Conservation (phyloP, 2,888 invertebrate species). For the Patella depressa region DNA sequence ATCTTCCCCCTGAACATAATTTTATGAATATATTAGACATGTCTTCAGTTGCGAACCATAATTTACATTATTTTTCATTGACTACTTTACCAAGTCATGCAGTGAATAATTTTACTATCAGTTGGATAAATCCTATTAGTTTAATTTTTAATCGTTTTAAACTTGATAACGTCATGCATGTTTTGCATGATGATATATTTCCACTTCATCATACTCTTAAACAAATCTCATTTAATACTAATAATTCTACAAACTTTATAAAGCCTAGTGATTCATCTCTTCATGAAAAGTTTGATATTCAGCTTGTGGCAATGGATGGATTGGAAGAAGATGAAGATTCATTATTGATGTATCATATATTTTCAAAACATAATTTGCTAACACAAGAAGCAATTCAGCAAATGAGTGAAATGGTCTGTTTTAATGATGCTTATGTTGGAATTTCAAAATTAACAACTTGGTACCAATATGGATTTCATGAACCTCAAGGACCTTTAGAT, state of each 20-base stretch:
- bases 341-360: slow-evolving; percentile 65
- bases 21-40: slow-evolving; percentile 56
- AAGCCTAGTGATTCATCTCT: not conserved
- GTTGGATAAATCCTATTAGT: slow-evolving; percentile 44
- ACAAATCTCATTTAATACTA: slow-evolving; percentile 40
- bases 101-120: slow-evolving; percentile 42
- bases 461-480: slow-evolving; percentile 74
- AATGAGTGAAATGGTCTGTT: slow-evolving; percentile 64
- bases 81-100: slow-evolving; percentile 61
- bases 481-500: slow-evolving; percentile 70
- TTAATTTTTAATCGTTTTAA: slow-evolving; percentile 72
- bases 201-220: slow-evolving; percentile 70
- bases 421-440: slow-evolving; percentile 69
- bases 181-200: slow-evolving; percentile 74
- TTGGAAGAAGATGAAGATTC: slow-evolving; percentile 55
- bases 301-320: slow-evolving; percentile 67
- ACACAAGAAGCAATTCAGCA: slow-evolving; percentile 41
- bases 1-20: slow-evolving; percentile 59
- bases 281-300: slow-evolving; percentile 36
- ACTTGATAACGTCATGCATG: slow-evolving; percentile 75
- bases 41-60: slow-evolving; percentile 71
- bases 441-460: slow-evolving; percentile 69
- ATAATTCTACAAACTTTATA: not conserved
- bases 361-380: slow-evolving; percentile 59
- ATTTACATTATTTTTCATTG: slow-evolving; percentile 62